Conservation (phyloP, 2,113 vertebrate genomes). For the Hymenochirus boettgeri region DNA sequence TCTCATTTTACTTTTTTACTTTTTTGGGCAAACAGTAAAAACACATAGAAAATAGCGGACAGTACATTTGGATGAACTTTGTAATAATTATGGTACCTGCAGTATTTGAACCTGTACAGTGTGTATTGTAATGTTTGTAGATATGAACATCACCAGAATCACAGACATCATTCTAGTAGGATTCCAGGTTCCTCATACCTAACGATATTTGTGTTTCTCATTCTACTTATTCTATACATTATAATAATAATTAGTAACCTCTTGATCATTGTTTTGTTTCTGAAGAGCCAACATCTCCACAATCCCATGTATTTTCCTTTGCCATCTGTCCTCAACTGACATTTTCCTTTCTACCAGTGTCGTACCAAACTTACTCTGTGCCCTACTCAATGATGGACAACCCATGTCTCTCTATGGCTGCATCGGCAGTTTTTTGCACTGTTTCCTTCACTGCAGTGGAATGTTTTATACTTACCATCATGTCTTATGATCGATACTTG, state of each 20-base stretch:
- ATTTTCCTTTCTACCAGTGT: constrained; percentile 5
- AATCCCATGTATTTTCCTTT: constrained; percentile 4
- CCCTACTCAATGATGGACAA: constrained; percentile 12
- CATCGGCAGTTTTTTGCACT: constrained; percentile 40
- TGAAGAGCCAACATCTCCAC: no score
- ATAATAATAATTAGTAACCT: no score
- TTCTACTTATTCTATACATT: not conserved
- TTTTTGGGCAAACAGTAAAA: no score
- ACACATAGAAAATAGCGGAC: no score
- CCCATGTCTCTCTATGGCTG: constrained; percentile 17
- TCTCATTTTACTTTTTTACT: no score
- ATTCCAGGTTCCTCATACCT: not conserved
- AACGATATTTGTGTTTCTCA: not conserved
- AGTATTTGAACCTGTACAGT: no score
- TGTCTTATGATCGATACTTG: constrained; percentile 45
- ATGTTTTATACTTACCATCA: constrained; percentile 36
- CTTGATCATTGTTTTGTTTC: no score
- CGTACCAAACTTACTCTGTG: not conserved
- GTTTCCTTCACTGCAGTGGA: constrained; percentile 36
- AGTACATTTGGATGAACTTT: no score
- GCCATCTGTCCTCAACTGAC: constrained; percentile 7
- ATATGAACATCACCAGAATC: not conserved
- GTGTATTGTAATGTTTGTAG: no score
- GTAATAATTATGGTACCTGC: no score
- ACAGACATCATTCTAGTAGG: not conserved